Evolutionary conservation across 37 sponge, comb jelly and placozoan species (phyloP).

Genomic region (Ephydatia muelleri): DNA sequence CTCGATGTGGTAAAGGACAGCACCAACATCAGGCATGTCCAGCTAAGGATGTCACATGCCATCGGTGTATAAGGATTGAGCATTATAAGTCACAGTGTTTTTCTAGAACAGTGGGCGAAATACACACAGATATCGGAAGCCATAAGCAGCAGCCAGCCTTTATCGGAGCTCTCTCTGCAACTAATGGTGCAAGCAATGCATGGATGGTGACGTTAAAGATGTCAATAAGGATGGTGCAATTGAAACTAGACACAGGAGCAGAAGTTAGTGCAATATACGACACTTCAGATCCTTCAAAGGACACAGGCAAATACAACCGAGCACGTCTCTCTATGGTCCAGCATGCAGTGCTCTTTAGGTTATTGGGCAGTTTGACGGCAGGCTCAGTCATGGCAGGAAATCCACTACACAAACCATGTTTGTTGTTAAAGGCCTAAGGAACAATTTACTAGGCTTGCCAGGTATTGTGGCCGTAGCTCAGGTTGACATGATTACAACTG

Average conservation of each 20-base stretch:
- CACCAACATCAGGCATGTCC: constrained; percentile 29
- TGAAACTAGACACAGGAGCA: constrained; percentile 41
- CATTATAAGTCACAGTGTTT: constrained; percentile 38
- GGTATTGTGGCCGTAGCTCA: constrained; percentile 10
- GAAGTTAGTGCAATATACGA: constrained; percentile 20
- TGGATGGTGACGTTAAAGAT: constrained; percentile 14
- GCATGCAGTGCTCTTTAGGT: background rate
- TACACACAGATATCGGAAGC: background rate
- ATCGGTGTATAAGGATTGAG: constrained; percentile 43
- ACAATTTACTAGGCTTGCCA: constrained; percentile 29
- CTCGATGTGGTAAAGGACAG: constrained; percentile 13
- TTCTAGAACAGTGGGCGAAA: background rate
- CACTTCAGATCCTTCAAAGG: background rate
- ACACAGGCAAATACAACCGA: background rate
- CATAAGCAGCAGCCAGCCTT: background rate
- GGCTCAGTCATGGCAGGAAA: constrained; percentile 8
- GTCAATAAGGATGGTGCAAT: background rate
- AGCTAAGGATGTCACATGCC: constrained; percentile 32
- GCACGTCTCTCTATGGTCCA: background rate
- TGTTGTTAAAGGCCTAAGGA: constrained; percentile 10
- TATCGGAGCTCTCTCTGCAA: constrained; percentile 14
- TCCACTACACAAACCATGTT: constrained; percentile 3
- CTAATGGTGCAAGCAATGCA: background rate
- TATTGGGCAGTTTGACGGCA: constrained; percentile 12
- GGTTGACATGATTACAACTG: background rate